Base-by-base conservation (phyloP, 2,888 invertebrate species). In the Proisotoma minuta region DNA sequence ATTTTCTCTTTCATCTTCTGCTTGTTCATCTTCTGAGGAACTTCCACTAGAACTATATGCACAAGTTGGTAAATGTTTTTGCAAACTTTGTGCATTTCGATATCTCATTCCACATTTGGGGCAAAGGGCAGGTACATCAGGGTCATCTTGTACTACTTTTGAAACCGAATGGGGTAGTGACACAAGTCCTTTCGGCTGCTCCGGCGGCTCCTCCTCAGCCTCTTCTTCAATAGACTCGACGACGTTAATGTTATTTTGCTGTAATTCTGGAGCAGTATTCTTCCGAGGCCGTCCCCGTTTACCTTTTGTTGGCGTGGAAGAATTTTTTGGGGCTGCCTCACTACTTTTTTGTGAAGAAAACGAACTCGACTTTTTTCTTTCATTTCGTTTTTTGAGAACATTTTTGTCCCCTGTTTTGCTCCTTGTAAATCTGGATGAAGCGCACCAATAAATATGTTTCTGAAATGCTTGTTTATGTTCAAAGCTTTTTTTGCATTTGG, bases 21-120 rank as follows among this genome's bases (percentile, higher is more conserved):
- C 62, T 39, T 59, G 63, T 39, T 56, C 60, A 4, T 65, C 70
- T 12, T 68, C 69, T 5, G 89, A 89, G 26, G 88, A 87, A 75
- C 90, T 90, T 75, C 89, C 89, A 77, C 91, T 90, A 76, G 88
- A 89, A 0, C 87, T 87, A 1, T 79, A 79, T 24, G 85, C 84
- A 76, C 91, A 91, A 24, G 83, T 84, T 8, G 84, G 82, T 64
- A 91, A 79, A 76, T 91, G 91, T 49, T 89, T 82, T 74, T 89
- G 87, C 75, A 87, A 91, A 58, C 90, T 90, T 63, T 87, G 86
- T 68, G 86, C 85, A 53, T 89, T 90, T 74, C 91, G 64, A 29
- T 70, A 70, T 0, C 65, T 67, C 58, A 63, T 63, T 34, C 62
- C 62, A 43, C 70, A 72, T 40, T 61, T 64, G 1, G 57, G 27